phyloP scores from a whole-genome alignment of 2,797 vertebrate species.

The Sebastes iracundus region DNA sequence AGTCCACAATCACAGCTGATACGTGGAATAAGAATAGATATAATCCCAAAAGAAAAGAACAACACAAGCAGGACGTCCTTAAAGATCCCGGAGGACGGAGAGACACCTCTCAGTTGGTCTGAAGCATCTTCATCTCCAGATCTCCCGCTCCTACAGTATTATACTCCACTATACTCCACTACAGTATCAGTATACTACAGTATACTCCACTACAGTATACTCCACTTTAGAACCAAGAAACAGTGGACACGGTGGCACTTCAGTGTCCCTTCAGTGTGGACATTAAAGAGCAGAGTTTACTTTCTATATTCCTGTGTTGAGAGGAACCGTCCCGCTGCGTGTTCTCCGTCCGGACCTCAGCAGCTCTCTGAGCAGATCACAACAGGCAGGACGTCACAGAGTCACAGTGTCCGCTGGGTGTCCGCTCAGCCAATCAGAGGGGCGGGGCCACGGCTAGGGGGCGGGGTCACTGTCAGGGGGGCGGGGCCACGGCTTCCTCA shows the following conservation, averaged over 20 bases:
- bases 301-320: conserved; percentile 24
- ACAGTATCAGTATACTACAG: no score
- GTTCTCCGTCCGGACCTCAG: conserved; percentile 41
- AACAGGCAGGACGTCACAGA: conserved; percentile 73
- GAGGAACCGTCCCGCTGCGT: conserved; percentile 23
- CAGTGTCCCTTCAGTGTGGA: neutral
- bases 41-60: conserved; percentile 64
- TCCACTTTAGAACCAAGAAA: conserved; percentile 24
- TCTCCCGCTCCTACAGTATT: neutral
- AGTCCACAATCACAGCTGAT: conserved; percentile 14
- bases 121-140: conserved; percentile 44
- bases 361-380: conserved; percentile 78
- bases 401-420: conserved; percentile 83
- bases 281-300: neutral
- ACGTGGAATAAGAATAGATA: neutral
- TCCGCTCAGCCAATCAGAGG: conserved; percentile 62
- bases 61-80: conserved; percentile 26
- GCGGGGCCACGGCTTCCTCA: conserved; percentile 52
- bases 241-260: neutral
- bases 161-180: conserved; percentile 24
- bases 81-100: conserved; percentile 51
- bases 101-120: conserved; percentile 35
- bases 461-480: conserved; percentile 68
- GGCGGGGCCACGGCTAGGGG: conserved; percentile 72
- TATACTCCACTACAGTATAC: neutral